These are phyloP conservation scores for Cataglyphis rosenhaueri DNA, from an alignment of 2,888 invertebrate genomes.

Conservation along the genomic window DNA sequence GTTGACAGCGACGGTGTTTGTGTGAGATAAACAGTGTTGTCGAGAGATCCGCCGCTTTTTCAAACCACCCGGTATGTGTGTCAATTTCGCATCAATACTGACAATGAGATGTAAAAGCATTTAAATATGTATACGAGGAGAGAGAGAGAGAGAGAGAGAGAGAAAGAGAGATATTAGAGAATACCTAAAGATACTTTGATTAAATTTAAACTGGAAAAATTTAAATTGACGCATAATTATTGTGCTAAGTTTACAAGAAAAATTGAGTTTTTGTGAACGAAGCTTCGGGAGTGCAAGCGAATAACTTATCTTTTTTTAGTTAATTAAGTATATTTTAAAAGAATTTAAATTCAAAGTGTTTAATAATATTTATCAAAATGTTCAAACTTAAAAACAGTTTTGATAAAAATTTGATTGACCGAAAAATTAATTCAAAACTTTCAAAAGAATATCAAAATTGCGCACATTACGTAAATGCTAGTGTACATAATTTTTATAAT, in stretches of 20 bases:
- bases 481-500: not conserved
- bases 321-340: not conserved
- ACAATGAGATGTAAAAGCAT: not conserved
- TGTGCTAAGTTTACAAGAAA: not conserved
- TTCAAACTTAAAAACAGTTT: not conserved
- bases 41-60: not conserved
- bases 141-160: not conserved
- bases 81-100: not conserved
- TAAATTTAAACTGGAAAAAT: not conserved
- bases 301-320: not conserved
- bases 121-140: not conserved
- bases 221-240: not conserved
- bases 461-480: not conserved
- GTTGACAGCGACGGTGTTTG: conserved; percentile 6
- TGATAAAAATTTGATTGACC: not conserved
- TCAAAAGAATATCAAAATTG: not conserved
- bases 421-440: not conserved
- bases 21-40: conserved; percentile 1
- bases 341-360: not conserved
- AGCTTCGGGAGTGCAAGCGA: not conserved
- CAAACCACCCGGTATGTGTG: not conserved
- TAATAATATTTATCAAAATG: not conserved
- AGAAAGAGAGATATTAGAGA: too few species aligned
- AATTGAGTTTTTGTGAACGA: not conserved
- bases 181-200: not conserved